phyloP scores from a whole-genome alignment of 1,140 invertebrate species.

The Panagrolaimus sp. region DNA sequence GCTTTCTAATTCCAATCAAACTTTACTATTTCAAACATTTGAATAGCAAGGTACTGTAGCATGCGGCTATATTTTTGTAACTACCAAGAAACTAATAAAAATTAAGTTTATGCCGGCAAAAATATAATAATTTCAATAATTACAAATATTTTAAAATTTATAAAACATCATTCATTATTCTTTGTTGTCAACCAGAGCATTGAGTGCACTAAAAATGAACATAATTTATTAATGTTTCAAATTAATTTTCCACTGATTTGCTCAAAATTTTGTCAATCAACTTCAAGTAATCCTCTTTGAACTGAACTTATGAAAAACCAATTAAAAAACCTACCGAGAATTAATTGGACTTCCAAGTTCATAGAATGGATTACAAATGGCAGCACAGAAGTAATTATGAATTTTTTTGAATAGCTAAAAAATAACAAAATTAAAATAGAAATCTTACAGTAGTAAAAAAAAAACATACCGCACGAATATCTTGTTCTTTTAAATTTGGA shows the following conservation, averaged over 20 bases:
- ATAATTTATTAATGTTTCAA: background rate
- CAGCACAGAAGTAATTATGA: constrained; percentile 48
- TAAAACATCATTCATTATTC: constrained; percentile 55
- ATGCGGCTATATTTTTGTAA: no score
- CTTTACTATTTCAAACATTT: no score
- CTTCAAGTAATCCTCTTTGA: no score
- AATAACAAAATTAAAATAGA: background rate
- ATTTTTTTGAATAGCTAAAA: constrained; percentile 49
- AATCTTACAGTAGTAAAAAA: constrained; percentile 21
- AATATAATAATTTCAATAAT: background rate
- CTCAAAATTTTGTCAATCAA: no score
- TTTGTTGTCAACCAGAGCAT: constrained; percentile 4
- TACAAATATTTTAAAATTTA: background rate
- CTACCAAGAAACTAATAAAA: no score
- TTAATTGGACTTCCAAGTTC: constrained; percentile 33
- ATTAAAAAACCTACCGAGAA: constrained; percentile 30
- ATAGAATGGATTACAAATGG: constrained; percentile 52
- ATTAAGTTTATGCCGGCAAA: background rate
- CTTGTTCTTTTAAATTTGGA: constrained; percentile 46
- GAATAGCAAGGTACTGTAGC: no score
- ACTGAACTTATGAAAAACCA: no score
- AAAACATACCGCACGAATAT: constrained; percentile 35
- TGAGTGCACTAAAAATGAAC: constrained; percentile 1
- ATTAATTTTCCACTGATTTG: no score
- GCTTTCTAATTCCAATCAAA: no score